Evolutionary conservation across 1,140 invertebrate genomes (phyloP).

Genomic region (Samia ricini): DNA sequence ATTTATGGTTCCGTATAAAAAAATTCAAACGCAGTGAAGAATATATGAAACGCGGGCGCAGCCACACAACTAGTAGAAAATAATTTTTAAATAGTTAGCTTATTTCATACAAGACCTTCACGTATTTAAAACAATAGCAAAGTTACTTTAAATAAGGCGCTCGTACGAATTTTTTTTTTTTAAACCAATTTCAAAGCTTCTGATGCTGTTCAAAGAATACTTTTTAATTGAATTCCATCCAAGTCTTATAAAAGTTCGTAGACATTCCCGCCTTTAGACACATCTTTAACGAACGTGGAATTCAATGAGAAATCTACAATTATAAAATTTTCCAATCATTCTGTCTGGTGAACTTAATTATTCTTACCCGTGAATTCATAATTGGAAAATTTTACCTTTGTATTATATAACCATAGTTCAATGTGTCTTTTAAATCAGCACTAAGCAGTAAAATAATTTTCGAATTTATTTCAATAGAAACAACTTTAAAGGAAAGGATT

Average conservation of each 20-base stretch:
- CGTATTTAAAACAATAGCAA: background rate
- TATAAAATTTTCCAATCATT: background rate
- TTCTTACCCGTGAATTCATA: background rate
- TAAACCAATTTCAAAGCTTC: background rate
- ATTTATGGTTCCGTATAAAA: too few species aligned
- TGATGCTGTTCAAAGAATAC: background rate
- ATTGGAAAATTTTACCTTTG: too few species aligned
- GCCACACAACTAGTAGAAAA: background rate
- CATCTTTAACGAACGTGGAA: background rate
- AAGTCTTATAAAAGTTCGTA: background rate
- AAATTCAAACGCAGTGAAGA: background rate
- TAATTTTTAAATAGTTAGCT: background rate
- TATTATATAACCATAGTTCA: too few species aligned
- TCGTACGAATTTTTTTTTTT: background rate
- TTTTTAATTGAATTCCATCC: background rate
- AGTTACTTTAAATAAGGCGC: background rate
- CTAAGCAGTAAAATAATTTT: too few species aligned
- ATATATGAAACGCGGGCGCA: background rate
- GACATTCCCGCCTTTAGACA: background rate
- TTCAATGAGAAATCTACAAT: background rate
- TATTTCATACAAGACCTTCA: background rate
- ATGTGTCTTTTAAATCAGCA: too few species aligned
- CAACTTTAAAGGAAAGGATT: too few species aligned
- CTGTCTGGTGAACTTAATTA: background rate
- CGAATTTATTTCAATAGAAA: too few species aligned